A percentile compares a stretch with the other conserved stretches of the same genome.
phyloP scores from a whole-genome alignment of 1,140 invertebrate genomes.

The Paralvinella palmiformis region DNA sequence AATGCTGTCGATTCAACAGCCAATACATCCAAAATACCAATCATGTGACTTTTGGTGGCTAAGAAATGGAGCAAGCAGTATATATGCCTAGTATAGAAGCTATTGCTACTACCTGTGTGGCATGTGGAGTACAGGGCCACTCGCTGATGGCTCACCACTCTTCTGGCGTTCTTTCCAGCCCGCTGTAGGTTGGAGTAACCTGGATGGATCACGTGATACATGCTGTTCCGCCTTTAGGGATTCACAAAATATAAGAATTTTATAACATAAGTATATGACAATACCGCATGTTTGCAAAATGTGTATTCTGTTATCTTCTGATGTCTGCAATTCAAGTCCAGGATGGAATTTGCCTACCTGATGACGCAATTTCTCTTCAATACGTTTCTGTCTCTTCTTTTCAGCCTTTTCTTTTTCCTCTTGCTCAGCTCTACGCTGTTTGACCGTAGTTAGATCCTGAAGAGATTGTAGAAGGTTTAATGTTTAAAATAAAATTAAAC shows the following conservation, averaged over 20 bases:
- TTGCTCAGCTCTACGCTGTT: slow-evolving; percentile 32
- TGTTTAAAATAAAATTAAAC: too few relatives aligned
- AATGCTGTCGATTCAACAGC: too few relatives aligned
- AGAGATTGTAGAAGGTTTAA: too few relatives aligned
- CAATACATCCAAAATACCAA: too few relatives aligned
- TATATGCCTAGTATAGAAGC: too few relatives aligned
- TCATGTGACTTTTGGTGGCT: too few relatives aligned
- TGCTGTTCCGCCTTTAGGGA: slow-evolving; percentile 25
- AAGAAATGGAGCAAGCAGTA: too few relatives aligned
- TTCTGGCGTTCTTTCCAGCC: slow-evolving; percentile 38
- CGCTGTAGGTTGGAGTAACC: slow-evolving; percentile 36
- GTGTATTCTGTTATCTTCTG: neutral
- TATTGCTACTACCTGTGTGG: slow-evolving; percentile 39
- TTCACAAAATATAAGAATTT: neutral
- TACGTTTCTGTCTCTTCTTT: slow-evolving; percentile 21
- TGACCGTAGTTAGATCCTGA: neutral
- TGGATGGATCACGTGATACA: slow-evolving; percentile 34
- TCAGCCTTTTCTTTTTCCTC: slow-evolving; percentile 19
- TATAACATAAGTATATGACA: neutral
- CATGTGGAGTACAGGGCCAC: slow-evolving; percentile 32
- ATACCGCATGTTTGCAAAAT: neutral
- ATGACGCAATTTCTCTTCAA: slow-evolving; percentile 34
- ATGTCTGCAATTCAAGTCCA: neutral
- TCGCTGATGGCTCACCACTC: slow-evolving; percentile 24
- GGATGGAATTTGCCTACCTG: neutral